Percentiles rank a stretch among this genome's conserved stretches.
Evolutionary conservation across 2,888 invertebrate genomes (phyloP).

Genomic region (Furcula furcula): DNA sequence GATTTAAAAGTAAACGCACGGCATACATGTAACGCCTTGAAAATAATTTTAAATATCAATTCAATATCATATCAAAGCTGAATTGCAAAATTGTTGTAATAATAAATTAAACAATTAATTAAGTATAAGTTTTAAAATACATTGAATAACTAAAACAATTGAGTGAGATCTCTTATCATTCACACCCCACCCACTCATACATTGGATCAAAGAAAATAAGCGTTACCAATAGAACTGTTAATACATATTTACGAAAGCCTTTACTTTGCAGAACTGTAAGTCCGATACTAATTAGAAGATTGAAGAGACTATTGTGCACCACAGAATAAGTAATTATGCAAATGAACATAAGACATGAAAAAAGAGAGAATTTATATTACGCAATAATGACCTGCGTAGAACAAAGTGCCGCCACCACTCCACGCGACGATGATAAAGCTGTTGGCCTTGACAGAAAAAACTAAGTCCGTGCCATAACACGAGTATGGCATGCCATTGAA

Average conservation of each 20-base stretch:
- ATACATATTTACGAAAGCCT: slow-evolving; percentile 11
- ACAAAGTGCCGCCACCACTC: slow-evolving; percentile 29
- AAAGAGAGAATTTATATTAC: slow-evolving; percentile 13
- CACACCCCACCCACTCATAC: no score
- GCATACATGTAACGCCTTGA: no score
- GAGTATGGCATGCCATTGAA: slow-evolving; percentile 63
- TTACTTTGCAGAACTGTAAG: slow-evolving; percentile 10
- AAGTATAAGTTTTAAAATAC: no score
- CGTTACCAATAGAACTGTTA: slow-evolving; percentile 5
- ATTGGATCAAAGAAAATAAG: slow-evolving; percentile 17
- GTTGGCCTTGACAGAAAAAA: slow-evolving; percentile 64
- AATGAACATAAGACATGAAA: background rate
- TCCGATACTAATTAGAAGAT: no score
- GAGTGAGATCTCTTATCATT: no score
- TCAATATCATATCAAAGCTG: no score
- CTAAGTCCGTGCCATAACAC: slow-evolving; percentile 53
- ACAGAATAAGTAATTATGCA: background rate
- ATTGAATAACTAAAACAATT: no score
- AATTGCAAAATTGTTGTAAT: no score
- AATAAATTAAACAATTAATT: no score
- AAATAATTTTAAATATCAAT: no score
- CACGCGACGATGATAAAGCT: slow-evolving; percentile 41
- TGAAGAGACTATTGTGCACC: no score
- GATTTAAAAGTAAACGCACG: no score
- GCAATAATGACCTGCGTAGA: slow-evolving; percentile 25